Conservation (phyloP, 2,113 vertebrate species). For the Jaculus jaculus region DNA sequence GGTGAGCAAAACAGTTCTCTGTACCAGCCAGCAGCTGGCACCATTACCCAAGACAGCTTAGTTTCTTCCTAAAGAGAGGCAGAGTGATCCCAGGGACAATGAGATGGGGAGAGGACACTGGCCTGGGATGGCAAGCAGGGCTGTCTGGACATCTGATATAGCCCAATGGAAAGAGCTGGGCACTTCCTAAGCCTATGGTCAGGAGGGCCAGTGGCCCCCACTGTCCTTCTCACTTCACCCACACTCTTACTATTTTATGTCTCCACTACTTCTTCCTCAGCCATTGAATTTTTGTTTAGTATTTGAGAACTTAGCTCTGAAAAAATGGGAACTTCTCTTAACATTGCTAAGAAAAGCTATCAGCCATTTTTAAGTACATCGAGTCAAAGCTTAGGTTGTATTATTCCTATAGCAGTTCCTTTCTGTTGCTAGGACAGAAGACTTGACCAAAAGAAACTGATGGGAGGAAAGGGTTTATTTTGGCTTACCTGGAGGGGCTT, state of each 20-base stretch:
- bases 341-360: not conserved
- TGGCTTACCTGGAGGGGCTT: too few species aligned
- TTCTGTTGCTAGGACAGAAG: too few species aligned
- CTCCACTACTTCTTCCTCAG: not conserved
- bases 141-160: not conserved
- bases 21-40: constrained; percentile 54
- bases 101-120: not conserved
- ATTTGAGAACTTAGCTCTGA: constrained; percentile 12
- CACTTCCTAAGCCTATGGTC: not conserved
- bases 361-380: not conserved
- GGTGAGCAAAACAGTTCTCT: not conserved
- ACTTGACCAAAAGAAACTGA: too few species aligned
- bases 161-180: not conserved
- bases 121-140: not conserved
- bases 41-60: constrained; percentile 30
- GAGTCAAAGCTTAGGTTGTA: not conserved
- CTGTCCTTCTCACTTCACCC: too few species aligned
- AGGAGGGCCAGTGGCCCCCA: not conserved
- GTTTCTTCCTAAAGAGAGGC: not conserved
- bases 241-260: not conserved
- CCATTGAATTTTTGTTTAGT: not conserved
- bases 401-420: too few species aligned
- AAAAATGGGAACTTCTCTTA: not conserved
- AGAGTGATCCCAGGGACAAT: not conserved
- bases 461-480: too few species aligned